These are phyloP conservation scores for Scaptomyza graminum DNA, from an alignment of 1,140 invertebrate genomes.

Conservation along the genomic window DNA sequence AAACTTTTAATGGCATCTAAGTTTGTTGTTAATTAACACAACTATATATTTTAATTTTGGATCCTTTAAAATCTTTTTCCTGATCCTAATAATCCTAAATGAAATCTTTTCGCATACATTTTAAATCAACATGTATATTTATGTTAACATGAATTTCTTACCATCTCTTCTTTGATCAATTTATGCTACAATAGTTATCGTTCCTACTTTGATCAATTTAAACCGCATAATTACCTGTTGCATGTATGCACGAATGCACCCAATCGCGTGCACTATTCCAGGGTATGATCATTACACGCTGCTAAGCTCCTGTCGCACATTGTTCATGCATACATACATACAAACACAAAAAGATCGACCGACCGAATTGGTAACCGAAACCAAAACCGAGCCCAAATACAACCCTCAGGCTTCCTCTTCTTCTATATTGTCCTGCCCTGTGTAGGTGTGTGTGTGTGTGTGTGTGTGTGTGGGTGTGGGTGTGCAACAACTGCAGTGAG, in stretches of 20 bases:
- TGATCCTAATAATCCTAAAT: too few species aligned
- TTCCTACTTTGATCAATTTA: too few species aligned
- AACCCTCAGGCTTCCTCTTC: constrained; percentile 1
- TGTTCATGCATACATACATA: too few species aligned
- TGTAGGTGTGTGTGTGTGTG: background rate
- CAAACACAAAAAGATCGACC: constrained; percentile 5
- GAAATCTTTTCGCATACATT: too few species aligned
- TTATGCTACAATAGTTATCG: too few species aligned
- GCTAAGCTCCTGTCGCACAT: constrained; percentile 68
- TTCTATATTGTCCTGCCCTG: constrained; percentile 3
- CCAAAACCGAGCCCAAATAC: constrained; percentile 26
- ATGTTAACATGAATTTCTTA: too few species aligned
- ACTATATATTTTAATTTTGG: too few species aligned
- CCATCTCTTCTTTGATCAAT: too few species aligned
- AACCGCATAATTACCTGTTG: background rate
- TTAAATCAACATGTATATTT: too few species aligned
- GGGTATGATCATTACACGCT: constrained; percentile 70
- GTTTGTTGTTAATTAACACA: too few species aligned
- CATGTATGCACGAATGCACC: background rate
- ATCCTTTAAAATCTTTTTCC: too few species aligned
- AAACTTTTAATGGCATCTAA: too few species aligned
- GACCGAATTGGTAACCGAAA: constrained; percentile 33
- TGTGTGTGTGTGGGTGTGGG: constrained; percentile 24
- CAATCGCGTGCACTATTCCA: background rate
- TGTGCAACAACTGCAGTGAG: constrained; percentile 44